Evolutionary conservation across 1,140 invertebrate genomes (phyloP), one percentile per base, ranked within the genome.

Genomic region (Phymorhynchus buccinoides): DNA sequence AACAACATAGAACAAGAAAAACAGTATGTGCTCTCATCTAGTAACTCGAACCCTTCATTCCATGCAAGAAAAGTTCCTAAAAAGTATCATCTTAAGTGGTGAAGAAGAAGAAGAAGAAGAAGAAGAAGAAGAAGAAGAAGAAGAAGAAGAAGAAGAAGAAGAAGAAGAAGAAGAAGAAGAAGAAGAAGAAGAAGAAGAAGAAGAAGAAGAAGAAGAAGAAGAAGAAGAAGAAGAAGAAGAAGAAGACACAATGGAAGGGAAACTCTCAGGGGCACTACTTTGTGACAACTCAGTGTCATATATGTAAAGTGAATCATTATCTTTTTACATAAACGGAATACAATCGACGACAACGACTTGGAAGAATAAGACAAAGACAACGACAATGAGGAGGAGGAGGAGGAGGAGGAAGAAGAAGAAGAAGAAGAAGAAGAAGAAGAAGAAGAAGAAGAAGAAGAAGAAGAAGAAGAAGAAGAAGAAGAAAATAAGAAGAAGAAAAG

Each of bases 371-470:
- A 32, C 30, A 35, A 35, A 9, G 30, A 37, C 16, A 35, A 77
- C 4, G 30, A 77, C 16, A 37, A 77, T 32, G 30, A 37, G 18
- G 30, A 77, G 14, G 44, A 48, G 44, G 44, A 48, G 44, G 44
- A 48, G 30, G 30, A 66, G n/a, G 62, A 18, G n/a, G 62, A 66
- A 66, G 62, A 66, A 66, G 62, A 66, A 66, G 62, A 66, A 66
- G 62, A 66, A 66, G 62, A 66, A 66, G 62, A 66, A 66, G 62
- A 66, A 66, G 62, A 66, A 66, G 62, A 66, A 66, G 62, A 66
- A 66, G 62, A 66, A 66, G 62, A 66, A 66, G 62, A 66, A 66
- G 62, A 66, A 66, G 62, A 66, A 66, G 62, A 66, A 66, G 62
- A 66, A 66, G 62, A 66, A 66, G 62, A 66, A 66, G 7, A 66